Conservation (phyloP, 2,888 invertebrate genomes). For the Pyrocoelia pectoralis region DNA sequence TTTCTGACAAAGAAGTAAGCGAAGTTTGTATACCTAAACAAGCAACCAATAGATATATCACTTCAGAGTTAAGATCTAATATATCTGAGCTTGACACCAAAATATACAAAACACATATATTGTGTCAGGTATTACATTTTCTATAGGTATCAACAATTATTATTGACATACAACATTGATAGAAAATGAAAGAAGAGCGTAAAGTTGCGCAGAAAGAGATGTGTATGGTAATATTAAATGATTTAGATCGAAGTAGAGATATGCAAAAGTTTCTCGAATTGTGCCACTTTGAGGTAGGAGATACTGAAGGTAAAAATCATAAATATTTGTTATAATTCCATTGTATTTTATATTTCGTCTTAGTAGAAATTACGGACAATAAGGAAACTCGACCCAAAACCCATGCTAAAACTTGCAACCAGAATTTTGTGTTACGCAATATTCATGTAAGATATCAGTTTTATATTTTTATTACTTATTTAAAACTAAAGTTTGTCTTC, state of each 20-base stretch:
- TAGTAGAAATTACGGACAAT: too few species aligned
- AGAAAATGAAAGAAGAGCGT: conserved; percentile 19
- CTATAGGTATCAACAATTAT: too few species aligned
- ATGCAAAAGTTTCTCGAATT: conserved; percentile 22
- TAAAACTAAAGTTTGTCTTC: too few species aligned
- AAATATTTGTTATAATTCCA: too few species aligned
- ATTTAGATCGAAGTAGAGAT: not conserved
- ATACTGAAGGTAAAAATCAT: not conserved
- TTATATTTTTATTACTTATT: too few species aligned
- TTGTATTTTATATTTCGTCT: too few species aligned
- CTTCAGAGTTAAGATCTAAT: not conserved
- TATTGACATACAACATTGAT: not conserved
- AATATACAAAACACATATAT: not conserved
- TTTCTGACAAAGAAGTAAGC: not conserved
- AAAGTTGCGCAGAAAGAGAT: conserved; percentile 16
- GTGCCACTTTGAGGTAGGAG: conserved; percentile 20
- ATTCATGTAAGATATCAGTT: conserved; percentile 34
- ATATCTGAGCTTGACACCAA: not conserved
- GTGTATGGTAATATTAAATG: conserved; percentile 9
- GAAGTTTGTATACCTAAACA: not conserved
- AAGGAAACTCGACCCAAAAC: too few species aligned
- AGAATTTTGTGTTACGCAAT: conserved; percentile 39
- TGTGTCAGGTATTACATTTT: not conserved
- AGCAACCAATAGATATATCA: not conserved
- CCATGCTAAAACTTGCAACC: conserved; percentile 9